These are phyloP conservation scores for Drosophila sp. DNA, from an alignment of 1,140 invertebrate genomes.

Conservation along the genomic window DNA sequence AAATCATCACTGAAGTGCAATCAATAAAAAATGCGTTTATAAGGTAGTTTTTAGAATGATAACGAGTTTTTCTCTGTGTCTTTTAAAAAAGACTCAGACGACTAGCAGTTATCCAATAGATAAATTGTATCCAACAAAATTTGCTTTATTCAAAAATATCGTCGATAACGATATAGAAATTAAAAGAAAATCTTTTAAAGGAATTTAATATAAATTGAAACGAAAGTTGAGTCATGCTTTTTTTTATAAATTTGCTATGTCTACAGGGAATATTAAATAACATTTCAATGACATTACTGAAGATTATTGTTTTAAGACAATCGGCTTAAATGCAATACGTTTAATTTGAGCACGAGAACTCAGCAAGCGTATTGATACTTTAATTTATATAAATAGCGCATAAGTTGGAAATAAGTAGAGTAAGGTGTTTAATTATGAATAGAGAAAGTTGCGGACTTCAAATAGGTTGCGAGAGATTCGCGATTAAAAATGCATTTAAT, in stretches of 20 bases:
- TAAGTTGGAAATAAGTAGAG: background rate
- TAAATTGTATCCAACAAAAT: no score
- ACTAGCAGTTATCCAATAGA: background rate
- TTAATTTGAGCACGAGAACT: background rate
- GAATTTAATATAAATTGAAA: no score
- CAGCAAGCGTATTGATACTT: background rate
- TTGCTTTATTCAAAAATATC: no score
- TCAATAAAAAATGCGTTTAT: background rate
- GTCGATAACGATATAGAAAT: no score
- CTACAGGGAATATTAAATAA: constrained; percentile 3
- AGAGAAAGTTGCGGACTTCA: background rate
- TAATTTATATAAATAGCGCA: background rate
- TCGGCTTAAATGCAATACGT: constrained; percentile 13
- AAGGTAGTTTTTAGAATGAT: constrained; percentile 1
- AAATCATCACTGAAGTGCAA: constrained; percentile 2
- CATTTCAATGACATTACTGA: constrained; percentile 1
- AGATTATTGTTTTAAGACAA: constrained; percentile 16
- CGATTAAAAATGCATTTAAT: constrained; percentile 80
- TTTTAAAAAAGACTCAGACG: background rate
- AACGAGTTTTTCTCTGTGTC: background rate
- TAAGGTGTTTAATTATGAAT: constrained; percentile 2
- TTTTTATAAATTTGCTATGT: background rate
- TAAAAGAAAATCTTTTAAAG: no score
- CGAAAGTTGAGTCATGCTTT: no score
- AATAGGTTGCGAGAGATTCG: constrained; percentile 47